Conservation (phyloP, 2,113 vertebrate genomes). For the Dinomys branickii region DNA sequence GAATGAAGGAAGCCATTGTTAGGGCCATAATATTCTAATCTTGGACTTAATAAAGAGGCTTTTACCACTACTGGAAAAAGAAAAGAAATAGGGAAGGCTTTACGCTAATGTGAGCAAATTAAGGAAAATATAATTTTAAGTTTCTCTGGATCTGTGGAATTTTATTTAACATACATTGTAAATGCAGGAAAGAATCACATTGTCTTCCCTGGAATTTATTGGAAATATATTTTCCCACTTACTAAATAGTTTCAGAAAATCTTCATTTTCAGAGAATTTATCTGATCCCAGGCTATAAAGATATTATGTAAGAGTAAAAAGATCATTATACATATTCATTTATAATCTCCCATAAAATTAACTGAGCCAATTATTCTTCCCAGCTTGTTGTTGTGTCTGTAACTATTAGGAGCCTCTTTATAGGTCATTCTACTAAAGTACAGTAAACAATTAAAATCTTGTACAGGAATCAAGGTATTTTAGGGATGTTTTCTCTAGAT, state of each 20-base stretch:
- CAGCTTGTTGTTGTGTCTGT: neutral
- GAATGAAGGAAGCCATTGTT: neutral
- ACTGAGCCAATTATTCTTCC: neutral
- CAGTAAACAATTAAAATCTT: neutral
- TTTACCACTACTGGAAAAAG: neutral
- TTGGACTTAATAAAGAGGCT: neutral
- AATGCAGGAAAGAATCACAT: neutral
- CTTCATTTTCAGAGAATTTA: neutral
- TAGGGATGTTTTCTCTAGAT: too few species aligned
- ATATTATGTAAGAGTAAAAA: neutral
- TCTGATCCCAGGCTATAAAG: neutral
- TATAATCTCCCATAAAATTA: neutral
- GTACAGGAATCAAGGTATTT: neutral
- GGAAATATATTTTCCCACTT: neutral
- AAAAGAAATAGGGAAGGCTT: accelerated
- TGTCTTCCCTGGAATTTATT: neutral
- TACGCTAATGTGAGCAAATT: neutral
- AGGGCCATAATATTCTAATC: neutral
- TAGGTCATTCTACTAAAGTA: neutral
- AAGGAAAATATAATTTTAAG: neutral
- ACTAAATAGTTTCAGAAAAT: neutral
- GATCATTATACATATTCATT: neutral
- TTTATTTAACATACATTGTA: neutral
- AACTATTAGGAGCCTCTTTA: neutral
- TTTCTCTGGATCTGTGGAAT: neutral